Evolutionary conservation across 2,113 vertebrate species (phyloP), one percentile per base, ranked within the genome.

Genomic region (Gallinago paraguaiae): DNA sequence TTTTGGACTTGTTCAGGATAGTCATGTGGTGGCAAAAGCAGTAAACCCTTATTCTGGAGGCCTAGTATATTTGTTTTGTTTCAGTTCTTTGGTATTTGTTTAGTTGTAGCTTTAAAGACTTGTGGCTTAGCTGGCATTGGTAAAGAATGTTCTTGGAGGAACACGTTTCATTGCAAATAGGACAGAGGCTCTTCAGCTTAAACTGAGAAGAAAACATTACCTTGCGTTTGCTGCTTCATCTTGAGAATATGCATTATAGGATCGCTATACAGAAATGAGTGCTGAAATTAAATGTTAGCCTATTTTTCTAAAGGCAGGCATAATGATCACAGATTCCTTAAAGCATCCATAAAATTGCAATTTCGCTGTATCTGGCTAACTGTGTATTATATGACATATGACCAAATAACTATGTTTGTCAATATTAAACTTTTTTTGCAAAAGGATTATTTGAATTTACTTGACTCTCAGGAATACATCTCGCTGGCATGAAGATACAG

Each of bases 31-130:
- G 45, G n/a, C 39, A 76, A 85, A 95, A 92, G 39, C 28, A 39
- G 48, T 79, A 61, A 84, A 69, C 19, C 76, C 31, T 35, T 91
- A 22, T 59, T 67, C 35, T 79, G 57, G 12, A 85, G 25, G 23
- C 50, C 50, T 60, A 39, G 30, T 35, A 7, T 64, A 35, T 43
- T 71, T 91, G n/a, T 67, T 87, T 57, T 61, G 11, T 59, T 89
- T 90, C 39, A 90, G 15, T 87, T 84, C n/a, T 82, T 71, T 81
- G 68, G n/a, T 57, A 43, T 92, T 95, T 95, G 43, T 83, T 84
- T 78, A 70, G 50, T 70, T 94, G 71, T 74, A 77, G 31, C 51
- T 61, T 81, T 59, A 85, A 79, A 64, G 51, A 76, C n/a, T 59
- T 54, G 46, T 89, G 68, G 48, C 35, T 85, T 83, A 95, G 72